Evolutionary conservation across 2,797 vertebrate genomes (phyloP).

Genomic region (Sebastolobus alascanus): DNA sequence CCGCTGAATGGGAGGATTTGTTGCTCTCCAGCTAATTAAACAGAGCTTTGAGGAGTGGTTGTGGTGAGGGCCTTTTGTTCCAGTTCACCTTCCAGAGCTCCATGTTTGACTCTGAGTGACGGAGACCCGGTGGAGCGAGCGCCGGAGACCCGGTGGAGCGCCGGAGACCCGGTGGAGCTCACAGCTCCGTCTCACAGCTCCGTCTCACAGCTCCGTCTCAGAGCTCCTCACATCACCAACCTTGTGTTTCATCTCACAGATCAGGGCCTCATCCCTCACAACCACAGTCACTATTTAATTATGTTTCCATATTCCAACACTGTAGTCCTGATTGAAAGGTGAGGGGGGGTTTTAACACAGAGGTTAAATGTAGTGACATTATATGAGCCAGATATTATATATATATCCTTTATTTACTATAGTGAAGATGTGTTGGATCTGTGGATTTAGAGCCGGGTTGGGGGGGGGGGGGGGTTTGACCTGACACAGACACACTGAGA

Average conservation of each 20-base stretch:
- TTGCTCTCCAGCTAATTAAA: slow-evolving; percentile 85
- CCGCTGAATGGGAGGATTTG: slow-evolving; percentile 75
- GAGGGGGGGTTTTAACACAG: too few relatives aligned
- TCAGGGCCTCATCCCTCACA: too few relatives aligned
- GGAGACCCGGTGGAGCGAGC: too few relatives aligned
- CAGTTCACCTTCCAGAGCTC: slow-evolving; percentile 72
- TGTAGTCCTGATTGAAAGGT: not conserved
- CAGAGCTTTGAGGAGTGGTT: slow-evolving; percentile 75
- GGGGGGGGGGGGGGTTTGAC: slow-evolving; percentile 63
- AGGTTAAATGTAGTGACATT: not conserved
- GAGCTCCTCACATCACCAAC: too few relatives aligned
- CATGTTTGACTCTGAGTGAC: slow-evolving; percentile 66
- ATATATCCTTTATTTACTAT: not conserved
- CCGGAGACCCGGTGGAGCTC: too few relatives aligned
- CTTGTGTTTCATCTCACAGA: not conserved
- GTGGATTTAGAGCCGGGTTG: not conserved
- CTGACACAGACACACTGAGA: slow-evolving; percentile 43
- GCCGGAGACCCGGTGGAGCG: too few relatives aligned
- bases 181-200: too few relatives aligned
- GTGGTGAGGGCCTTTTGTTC: slow-evolving; percentile 75
- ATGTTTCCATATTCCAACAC: not conserved
- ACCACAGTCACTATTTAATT: slow-evolving; percentile 17
- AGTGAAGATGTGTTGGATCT: slow-evolving; percentile 48
- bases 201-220: too few relatives aligned
- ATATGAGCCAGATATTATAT: not conserved